Base-by-base conservation (phyloP, 2,888 invertebrate genomes). In the Eupsilia transversa region DNA sequence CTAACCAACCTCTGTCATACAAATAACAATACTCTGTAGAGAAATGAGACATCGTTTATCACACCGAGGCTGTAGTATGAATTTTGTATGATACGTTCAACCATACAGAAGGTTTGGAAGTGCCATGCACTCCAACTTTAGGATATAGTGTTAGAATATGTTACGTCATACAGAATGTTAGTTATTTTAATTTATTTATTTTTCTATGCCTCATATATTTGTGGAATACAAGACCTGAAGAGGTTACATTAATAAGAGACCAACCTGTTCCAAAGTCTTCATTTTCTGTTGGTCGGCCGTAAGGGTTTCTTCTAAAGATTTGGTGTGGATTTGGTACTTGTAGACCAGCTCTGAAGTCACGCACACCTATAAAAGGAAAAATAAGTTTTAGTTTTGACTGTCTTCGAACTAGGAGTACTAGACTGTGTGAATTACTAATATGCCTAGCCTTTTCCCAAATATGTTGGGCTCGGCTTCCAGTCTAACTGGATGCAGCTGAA, bases 321-420 rank as follows among this genome's bases (percentile, higher is more conserved):
- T 97, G 0, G 97, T 93, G 1, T 93, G 87, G 67, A 98, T 89
- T 91, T 98, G 97, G 88, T 98, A 98, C 77, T 97, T 97, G 91
- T 97, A 98, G n/a, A 97, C 95, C 20, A 98, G 91, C 67, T 98
- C 97, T 0, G 97, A 96, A 0, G 97, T 97, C n/a, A 97, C 93
- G 54, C 96, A 94, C 0, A 97, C 94, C 95, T 96, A 74, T 38
- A 89, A 70, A n/a, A 23, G 14, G 1, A 6, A 23, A 43, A 43
- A 35, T 17, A 9, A 0, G 9, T 23, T 27, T 75, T 46, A n/a
- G 33, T 33, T 30, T 38, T 57, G 7, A 33, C 14, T 56, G 38
- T 38, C 30, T 38, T 14, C 27, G 4, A 14, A 7, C 46, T n/a
- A 56, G 5, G 20, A 64, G 9, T 9, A 14, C 14, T 5, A 30